Conservation (phyloP, 2,113 vertebrate genomes). For the Nothobranchius kuhntae region DNA sequence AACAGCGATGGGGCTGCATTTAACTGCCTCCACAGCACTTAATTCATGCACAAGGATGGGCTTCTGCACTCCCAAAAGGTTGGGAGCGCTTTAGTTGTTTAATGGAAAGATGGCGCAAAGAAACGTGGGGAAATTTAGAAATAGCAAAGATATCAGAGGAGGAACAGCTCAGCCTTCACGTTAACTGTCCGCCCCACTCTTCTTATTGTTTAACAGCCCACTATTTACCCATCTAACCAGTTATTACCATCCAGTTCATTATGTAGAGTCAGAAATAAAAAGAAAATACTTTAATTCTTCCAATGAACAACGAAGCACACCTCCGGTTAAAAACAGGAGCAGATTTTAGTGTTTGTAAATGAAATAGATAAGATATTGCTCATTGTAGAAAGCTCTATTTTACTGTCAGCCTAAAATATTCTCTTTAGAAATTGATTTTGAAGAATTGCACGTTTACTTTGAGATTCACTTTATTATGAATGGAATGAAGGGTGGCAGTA, state of each 20-base stretch:
- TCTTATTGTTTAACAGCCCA: conserved; percentile 27
- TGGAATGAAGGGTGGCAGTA: background rate
- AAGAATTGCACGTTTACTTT: no score
- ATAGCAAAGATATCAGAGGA: background rate
- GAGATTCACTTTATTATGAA: background rate
- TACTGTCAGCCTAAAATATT: no score
- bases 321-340: background rate
- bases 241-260: conserved; percentile 21
- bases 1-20: conserved; percentile 65
- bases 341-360: background rate
- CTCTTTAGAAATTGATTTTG: no score
- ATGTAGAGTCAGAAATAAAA: background rate
- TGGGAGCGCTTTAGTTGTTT: conserved; percentile 25
- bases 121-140: background rate
- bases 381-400: no score
- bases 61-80: conserved; percentile 24
- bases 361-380: background rate
- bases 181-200: background rate
- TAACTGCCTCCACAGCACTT: conserved; percentile 51
- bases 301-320: background rate
- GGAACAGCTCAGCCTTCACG: conserved; percentile 1
- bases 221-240: conserved; percentile 3
- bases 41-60: conserved; percentile 49
- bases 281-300: background rate
- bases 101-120: background rate